phyloP scores from a whole-genome alignment of 2,113 vertebrate species.

The Brachypodius melanocephalos region DNA sequence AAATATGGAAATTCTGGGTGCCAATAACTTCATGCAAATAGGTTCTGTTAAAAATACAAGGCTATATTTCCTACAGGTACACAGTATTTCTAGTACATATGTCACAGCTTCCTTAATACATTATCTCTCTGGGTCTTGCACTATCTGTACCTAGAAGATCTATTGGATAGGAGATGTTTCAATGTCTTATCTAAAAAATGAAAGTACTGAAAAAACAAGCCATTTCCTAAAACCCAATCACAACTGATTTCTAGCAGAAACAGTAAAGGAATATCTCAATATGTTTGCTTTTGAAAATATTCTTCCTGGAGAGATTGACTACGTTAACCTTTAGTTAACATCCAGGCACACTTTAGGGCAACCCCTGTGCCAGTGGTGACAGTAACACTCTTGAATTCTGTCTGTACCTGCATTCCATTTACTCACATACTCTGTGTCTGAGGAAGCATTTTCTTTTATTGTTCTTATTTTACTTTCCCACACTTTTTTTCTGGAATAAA shows the following conservation, averaged over 20 bases:
- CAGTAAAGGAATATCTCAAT: background rate
- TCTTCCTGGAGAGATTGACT: background rate
- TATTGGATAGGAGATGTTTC: background rate
- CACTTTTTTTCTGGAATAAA: background rate
- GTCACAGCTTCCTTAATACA: constrained; percentile 23
- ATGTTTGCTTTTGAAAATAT: background rate
- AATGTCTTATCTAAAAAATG: background rate
- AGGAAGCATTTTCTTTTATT: background rate
- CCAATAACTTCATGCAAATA: constrained; percentile 39
- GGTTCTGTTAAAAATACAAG: constrained; percentile 12
- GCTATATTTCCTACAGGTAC: constrained; percentile 19
- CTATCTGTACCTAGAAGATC: background rate
- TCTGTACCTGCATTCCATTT: background rate
- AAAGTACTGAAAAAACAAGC: background rate
- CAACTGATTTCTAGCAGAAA: background rate
- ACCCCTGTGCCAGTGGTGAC: background rate
- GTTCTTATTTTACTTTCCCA: background rate
- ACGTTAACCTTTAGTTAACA: background rate
- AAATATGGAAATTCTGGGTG: constrained; percentile 45
- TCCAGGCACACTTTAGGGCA: background rate
- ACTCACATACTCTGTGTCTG: background rate
- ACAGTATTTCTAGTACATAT: background rate
- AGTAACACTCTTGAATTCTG: background rate
- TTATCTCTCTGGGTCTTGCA: constrained; percentile 1
- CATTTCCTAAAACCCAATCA: background rate